Base-by-base conservation (phyloP, 2,888 invertebrate genomes). In the Melangyna quadrimaculata region DNA sequence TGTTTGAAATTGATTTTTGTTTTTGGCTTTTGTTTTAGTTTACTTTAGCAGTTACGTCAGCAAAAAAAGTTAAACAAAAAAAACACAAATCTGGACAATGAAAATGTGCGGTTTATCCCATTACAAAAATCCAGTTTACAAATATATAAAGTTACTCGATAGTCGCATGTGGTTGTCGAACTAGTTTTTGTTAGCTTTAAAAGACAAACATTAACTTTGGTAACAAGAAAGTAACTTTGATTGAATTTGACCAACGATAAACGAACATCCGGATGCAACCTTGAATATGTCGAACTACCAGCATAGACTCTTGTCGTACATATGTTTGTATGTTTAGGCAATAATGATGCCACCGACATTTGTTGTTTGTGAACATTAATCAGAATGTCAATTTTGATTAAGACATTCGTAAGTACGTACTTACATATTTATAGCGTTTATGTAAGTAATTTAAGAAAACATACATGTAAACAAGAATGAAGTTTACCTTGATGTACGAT, bases 401-500 rank as follows among this genome's bases (percentile, higher is more conserved):
- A 29, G 14, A 35, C 48, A 19, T 65, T 29, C 17, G 8, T 63
- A 29, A 10, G 22, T 7, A 48, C 22, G 1, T 51, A 14, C 1
- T 1, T 48, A 48, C 22, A 22, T 24, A 22, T 48, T 22, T 48
- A 51, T 2, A 22, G 7, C 22, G 24, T 22, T 12, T 35, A 32
- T 24, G 37, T n/a, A 61, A 19, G 7, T 37, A 27, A 27, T 63
- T 27, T 61, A 14, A 35, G 51, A 24, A 73, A 53, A 55, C 14
- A 74, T 27, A 37, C 45, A 53, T 53, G 35, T 45, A 67, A 45
- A 65, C 67, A 45, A 55, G n/a, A 45, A 57, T 65, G 78, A 53
- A 40, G 71, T 61, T 79, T 75, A 69, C 84, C 75, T 84, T 84
- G 75, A 79, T 84, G 79, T 72, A 79, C 74, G 78, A 78, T 71